These are phyloP conservation scores for Hemicentrotus pulcherrimus DNA, from an alignment of 35 echinoderm and acorn worm species.

Conservation along the genomic window DNA sequence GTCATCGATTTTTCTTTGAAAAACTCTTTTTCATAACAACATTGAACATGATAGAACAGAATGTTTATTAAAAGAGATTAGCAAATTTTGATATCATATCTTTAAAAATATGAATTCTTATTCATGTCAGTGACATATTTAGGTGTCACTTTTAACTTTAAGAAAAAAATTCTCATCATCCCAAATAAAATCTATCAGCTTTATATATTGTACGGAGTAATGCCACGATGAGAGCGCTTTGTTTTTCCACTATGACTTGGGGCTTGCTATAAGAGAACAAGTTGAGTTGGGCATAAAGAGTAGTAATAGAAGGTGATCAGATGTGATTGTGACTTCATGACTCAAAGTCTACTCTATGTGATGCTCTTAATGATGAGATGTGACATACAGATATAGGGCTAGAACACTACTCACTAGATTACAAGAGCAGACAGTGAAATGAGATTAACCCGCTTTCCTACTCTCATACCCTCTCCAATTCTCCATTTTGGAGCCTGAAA, in stretches of 20 bases:
- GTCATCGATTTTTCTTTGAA: too few relatives aligned
- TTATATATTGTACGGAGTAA: not conserved
- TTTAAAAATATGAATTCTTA: too few relatives aligned
- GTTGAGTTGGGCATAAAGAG: not conserved
- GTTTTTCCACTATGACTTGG: not conserved
- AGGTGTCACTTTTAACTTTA: not conserved
- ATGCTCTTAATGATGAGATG: conserved; percentile 13
- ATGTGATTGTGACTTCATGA: conserved; percentile 12
- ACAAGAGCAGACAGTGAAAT: not conserved
- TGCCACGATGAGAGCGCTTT: not conserved
- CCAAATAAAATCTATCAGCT: not conserved
- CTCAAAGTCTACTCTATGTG: not conserved
- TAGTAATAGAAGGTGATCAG: not conserved
- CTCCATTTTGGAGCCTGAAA: conserved; percentile 7
- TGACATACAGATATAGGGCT: conserved; percentile 11
- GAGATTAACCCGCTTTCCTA: conserved; percentile 16
- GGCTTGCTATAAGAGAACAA: not conserved
- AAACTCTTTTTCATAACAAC: too few relatives aligned
- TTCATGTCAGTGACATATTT: not conserved
- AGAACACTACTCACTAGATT: not conserved
- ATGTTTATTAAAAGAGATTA: too few relatives aligned
- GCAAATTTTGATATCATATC: too few relatives aligned
- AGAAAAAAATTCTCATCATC: not conserved
- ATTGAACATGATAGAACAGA: too few relatives aligned
- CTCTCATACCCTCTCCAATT: not conserved